Base-by-base conservation (phyloP, 2,888 invertebrate species). In the Netelia inedita region DNA sequence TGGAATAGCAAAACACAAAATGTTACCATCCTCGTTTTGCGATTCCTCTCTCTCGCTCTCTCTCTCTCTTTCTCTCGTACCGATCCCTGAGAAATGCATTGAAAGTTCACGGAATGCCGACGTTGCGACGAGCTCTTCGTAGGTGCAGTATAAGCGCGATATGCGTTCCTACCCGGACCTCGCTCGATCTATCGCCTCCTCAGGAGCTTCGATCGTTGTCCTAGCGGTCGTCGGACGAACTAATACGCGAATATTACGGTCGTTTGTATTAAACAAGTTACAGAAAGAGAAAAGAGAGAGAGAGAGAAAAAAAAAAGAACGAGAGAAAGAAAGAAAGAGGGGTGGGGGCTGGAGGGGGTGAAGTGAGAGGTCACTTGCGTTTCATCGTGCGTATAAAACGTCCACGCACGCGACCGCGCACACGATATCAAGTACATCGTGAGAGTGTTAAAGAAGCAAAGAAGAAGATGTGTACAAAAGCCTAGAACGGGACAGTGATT, bases 31-130 rank as follows among this genome's bases (percentile, higher is more conserved):
- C 74, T 84, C 59, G 68, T 85, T 69, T 61, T 85, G 55, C 79
- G 53, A 75, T 55, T 83, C n/a, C 55, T 55, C 21, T 43, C 55
- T 55, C 55, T 55, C 55, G 16, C 55, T 55, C 55, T 74, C 63
- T 63, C 63, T 68, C 57, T 57, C 66, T 46, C 57, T 57, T 11
- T 57, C 23, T 46, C 19, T 61, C 87, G 87, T 88, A 63, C 89
- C 89, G 89, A 88, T 90, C 89, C 89, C 91, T 91, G 91, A 91
- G 91, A 92, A 92, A 92, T 92, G 92, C 92, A 91, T 90, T 87
- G 89, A 91, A 91, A 91, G 91, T 90, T 89, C 89, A 89, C 89
- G 91, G 92, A 93, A 93, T 93, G 92, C 92, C 90, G 91, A 14
- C 46, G 14, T 46, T 63, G 46, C 69, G 63, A 21, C 63, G 28